Evolutionary conservation across 2,888 invertebrate genomes (phyloP).

Genomic region (Spisula solida): DNA sequence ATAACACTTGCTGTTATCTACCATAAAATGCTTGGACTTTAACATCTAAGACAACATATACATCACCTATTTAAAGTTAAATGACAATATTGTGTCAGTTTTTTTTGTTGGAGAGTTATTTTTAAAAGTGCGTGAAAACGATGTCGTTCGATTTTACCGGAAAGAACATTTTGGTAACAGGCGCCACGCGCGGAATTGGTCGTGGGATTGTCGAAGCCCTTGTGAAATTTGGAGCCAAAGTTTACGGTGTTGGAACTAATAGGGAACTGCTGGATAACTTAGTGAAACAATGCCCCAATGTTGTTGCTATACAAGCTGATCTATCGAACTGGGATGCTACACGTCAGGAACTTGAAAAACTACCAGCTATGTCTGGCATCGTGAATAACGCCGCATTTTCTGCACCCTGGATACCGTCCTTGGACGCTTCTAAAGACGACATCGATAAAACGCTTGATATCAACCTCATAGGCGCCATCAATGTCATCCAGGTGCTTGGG

Average conservation of each 20-base stretch:
- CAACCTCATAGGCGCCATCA: constrained; percentile 95
- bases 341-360: constrained; percentile 89
- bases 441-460: constrained; percentile 92
- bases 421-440: constrained; percentile 91
- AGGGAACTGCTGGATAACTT: constrained; percentile 91
- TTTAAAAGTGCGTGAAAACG: background rate
- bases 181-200: constrained; percentile 95
- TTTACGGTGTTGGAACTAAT: constrained; percentile 93
- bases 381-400: constrained; percentile 96
- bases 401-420: constrained; percentile 91
- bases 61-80: background rate
- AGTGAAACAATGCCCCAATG: constrained; percentile 83
- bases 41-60: too few relatives aligned
- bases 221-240: constrained; percentile 91
- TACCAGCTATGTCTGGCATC: constrained; percentile 92
- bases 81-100: background rate
- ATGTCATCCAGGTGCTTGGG: constrained; percentile 93
- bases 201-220: constrained; percentile 92
- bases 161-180: constrained; percentile 95
- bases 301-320: constrained; percentile 90
- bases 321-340: constrained; percentile 93
- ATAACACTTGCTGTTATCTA: too few relatives aligned
- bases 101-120: background rate
- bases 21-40: too few relatives aligned
- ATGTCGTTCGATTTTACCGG: constrained; percentile 86